Percentiles rank a stretch among this genome's conserved stretches.
phyloP scores from a whole-genome alignment of 2,888 invertebrate species.

The Temnothorax rugatulus region DNA sequence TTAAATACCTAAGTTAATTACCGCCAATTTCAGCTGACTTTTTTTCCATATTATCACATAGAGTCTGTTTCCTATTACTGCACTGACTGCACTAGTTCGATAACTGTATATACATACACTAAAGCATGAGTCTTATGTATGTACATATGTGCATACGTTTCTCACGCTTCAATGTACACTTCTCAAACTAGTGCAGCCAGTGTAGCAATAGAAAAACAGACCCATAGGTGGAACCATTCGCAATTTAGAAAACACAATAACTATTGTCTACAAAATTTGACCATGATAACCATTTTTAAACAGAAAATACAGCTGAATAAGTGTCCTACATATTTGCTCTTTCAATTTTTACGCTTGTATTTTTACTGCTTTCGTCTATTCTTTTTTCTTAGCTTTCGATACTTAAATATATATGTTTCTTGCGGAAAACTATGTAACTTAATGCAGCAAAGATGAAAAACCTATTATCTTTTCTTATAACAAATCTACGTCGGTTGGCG shows the following conservation, averaged over 20 bases:
- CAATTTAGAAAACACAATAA: background rate
- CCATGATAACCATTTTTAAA: background rate
- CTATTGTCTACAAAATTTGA: background rate
- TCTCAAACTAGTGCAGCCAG: no score
- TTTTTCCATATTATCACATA: background rate
- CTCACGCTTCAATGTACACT: no score
- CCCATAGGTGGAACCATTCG: background rate
- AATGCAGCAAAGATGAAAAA: background rate
- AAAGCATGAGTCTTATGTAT: no score
- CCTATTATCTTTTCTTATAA: background rate
- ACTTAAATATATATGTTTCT: background rate
- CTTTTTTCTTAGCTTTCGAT: background rate
- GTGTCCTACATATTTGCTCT: background rate
- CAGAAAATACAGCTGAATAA: background rate
- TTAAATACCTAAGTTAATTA: background rate
- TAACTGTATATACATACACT: no score
- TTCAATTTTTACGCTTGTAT: background rate
- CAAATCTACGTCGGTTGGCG: background rate
- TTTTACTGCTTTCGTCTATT: background rate
- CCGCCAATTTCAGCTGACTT: background rate
- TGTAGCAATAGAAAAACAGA: no score
- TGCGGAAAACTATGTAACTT: background rate
- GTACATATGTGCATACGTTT: no score
- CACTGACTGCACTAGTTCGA: no score
- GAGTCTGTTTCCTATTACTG: no score